Base-by-base conservation (phyloP, 2,797 vertebrate species). In the Poeciliopsis gracilis region DNA sequence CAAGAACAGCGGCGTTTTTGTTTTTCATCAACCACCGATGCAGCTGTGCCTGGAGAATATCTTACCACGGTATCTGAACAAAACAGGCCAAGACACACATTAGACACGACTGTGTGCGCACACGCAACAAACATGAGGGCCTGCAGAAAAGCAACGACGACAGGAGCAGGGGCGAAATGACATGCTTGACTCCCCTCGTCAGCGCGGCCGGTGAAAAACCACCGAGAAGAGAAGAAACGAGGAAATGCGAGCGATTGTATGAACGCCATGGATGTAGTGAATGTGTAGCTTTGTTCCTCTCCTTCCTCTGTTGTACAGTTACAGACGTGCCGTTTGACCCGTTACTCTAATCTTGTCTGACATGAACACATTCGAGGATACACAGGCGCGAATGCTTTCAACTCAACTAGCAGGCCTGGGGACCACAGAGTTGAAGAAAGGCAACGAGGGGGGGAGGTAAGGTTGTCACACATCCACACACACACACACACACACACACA, bases 11-110 rank as follows among this genome's bases (percentile, higher is more conserved):
- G 72, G 78, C 80, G 78, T 71, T 78, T 91, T 38, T 38, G 81
- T 78, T 82, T 89, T 84, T 92, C 86, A 86, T 87, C 81, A 78
- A 78, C 59, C 81, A 80, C 87, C 78, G 20, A 77, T 63, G 82
- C 59, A 61, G 84, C 87, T 86, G 84, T 84, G 91, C 83, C 87
- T 85, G 77, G 87, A 89, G 92, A 93, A 89, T 89, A 89, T 82
- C 66, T 77, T 87, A 86, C 79, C 83, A 80, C 66, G 61, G 77
- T 85, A 87, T 92, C 77, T 69, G 77, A 84, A 77, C 75, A 75
- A 86, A 88, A 85, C 79, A 83, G 82, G 79, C 72, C 82, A 67
- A 83, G 57, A 79, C 81, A 76, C 77, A 84, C 80, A 73, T 51
- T 76, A 59, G 61, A 73, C 74, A 36, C 78, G 80, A 79, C 84